These are phyloP conservation scores for Whitmania pigra DNA, from an alignment of 1,140 invertebrate species.

Conservation along the genomic window DNA sequence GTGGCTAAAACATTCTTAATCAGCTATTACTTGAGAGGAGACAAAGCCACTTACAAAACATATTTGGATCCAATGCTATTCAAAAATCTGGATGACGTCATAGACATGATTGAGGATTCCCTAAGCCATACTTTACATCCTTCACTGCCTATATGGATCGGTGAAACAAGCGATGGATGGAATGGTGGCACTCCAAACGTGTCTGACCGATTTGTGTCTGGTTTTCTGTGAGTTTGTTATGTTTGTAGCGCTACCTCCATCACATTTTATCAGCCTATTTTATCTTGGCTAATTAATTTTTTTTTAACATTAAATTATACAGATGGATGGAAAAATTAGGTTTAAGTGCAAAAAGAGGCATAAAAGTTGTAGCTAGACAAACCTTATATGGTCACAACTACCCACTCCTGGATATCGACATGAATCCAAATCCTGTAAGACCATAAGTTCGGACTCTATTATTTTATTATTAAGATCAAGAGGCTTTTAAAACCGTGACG, in stretches of 20 bases:
- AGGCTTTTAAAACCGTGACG: neutral
- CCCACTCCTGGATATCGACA: slow-evolving; percentile 13
- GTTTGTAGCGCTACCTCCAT: too few species aligned
- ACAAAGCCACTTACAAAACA: slow-evolving; percentile 7
- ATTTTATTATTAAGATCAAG: neutral
- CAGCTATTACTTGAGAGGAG: slow-evolving; percentile 20
- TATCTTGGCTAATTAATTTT: too few species aligned
- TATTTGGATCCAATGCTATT: slow-evolving; percentile 19
- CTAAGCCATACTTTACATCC: neutral
- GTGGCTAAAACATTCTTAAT: neutral
- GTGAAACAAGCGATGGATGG: slow-evolving; percentile 20
- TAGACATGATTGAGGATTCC: slow-evolving; percentile 2
- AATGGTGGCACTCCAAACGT: slow-evolving; percentile 11
- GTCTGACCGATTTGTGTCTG: slow-evolving; percentile 14
- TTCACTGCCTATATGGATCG: slow-evolving; percentile 11
- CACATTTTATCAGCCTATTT: too few species aligned
- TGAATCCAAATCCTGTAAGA: slow-evolving; percentile 19
- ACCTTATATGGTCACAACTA: slow-evolving; percentile 17
- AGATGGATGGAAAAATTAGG: slow-evolving; percentile 21
- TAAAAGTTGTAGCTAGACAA: slow-evolving; percentile 17
- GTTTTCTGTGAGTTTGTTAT: slow-evolving; percentile 15
- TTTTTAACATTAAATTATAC: neutral
- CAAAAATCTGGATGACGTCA: neutral
- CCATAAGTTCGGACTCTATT: neutral
- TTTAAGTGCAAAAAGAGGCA: slow-evolving; percentile 13